These are phyloP conservation scores for Meleagris gallopavo DNA, from an alignment of 2,113 vertebrate genomes.

Conservation along the genomic window DNA sequence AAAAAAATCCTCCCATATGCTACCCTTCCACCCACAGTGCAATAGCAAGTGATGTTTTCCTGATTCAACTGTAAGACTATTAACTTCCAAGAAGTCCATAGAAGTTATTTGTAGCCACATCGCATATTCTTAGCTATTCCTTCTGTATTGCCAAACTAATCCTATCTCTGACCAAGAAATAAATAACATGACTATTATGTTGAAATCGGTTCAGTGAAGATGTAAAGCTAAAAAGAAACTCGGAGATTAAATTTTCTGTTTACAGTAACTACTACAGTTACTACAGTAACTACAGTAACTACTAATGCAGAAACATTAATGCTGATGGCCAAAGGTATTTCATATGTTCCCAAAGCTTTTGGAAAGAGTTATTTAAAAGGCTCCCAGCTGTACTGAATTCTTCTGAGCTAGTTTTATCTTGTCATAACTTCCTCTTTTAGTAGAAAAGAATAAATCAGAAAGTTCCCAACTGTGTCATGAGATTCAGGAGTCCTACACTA, in stretches of 20 bases:
- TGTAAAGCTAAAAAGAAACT: conserved; percentile 16
- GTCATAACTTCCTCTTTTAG: background rate
- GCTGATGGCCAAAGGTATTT: background rate
- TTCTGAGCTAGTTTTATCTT: conserved; percentile 10
- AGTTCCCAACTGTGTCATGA: background rate
- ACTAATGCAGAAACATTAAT: background rate
- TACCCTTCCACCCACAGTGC: background rate
- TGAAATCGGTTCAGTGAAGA: conserved; percentile 31
- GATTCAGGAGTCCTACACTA: background rate
- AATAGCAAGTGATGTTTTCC: background rate
- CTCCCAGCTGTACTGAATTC: background rate
- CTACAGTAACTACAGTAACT: too few relatives aligned
- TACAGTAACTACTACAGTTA: too few relatives aligned
- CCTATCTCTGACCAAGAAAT: conserved; percentile 29
- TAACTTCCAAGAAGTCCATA: background rate
- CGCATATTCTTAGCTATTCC: background rate
- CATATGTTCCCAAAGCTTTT: background rate
- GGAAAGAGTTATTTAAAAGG: conserved; percentile 21
- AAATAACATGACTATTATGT: conserved; percentile 21
- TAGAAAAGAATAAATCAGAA: background rate
- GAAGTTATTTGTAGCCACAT: conserved; percentile 13
- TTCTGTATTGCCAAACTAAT: conserved; percentile 28
- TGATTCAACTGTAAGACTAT: conserved; percentile 15
- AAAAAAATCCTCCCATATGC: background rate
- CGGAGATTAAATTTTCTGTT: background rate